A percentile compares a stretch with the other conserved stretches of the same genome.
Evolutionary conservation across 2,113 vertebrate genomes (phyloP).

Genomic region (Macquaria ambigua): DNA sequence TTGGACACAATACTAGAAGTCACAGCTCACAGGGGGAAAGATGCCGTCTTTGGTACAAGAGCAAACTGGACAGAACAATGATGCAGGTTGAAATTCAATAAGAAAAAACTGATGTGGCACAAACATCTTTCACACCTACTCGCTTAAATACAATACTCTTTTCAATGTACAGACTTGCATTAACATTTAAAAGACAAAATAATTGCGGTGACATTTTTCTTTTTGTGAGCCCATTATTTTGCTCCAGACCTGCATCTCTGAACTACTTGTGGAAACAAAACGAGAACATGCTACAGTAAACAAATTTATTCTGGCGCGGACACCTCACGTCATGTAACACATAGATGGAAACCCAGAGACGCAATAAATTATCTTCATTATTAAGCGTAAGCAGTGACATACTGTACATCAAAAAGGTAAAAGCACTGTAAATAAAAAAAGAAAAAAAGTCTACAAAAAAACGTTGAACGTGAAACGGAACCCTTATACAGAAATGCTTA

Average conservation of each 20-base stretch:
- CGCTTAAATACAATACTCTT: constrained; percentile 87
- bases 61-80: constrained; percentile 78
- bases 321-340: constrained; percentile 90
- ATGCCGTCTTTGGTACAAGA: constrained; percentile 92
- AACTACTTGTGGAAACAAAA: constrained; percentile 77
- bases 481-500: constrained; percentile 88
- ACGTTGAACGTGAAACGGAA: constrained; percentile 69
- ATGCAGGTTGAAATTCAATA: constrained; percentile 77
- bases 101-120: constrained; percentile 72
- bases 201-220: constrained; percentile 6
- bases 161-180: constrained; percentile 85
- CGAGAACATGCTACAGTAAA: constrained; percentile 93
- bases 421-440: constrained; percentile 90
- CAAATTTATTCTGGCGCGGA: constrained; percentile 94
- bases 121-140: constrained; percentile 86
- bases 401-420: constrained; percentile 90
- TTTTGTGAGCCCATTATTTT: constrained; percentile 50
- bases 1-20: constrained; percentile 65
- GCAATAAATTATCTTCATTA: constrained; percentile 99
- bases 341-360: constrained; percentile 91
- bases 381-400: constrained; percentile 96
- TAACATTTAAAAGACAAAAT: constrained; percentile 84
- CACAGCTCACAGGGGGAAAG: constrained; percentile 73
- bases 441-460: constrained; percentile 87
- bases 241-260: constrained; percentile 87